Percentiles rank a stretch among this genome's conserved stretches.
phyloP scores from a whole-genome alignment of 1,140 invertebrate genomes.

The Aphidius ervi region DNA sequence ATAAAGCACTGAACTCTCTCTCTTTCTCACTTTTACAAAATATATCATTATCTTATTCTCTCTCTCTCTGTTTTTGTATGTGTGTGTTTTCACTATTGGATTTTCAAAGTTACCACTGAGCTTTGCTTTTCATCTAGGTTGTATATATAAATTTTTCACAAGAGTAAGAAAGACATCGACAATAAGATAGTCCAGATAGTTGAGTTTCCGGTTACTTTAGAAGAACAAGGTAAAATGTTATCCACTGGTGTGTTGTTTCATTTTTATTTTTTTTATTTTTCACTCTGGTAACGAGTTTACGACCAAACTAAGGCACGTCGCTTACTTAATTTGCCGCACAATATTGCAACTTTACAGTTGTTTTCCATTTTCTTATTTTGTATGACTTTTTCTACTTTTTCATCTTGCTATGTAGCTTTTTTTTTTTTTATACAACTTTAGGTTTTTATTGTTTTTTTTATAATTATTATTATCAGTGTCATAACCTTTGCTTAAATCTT shows the following conservation, averaged over 20 bases:
- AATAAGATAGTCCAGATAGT: too few relatives aligned
- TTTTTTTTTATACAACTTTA: not conserved
- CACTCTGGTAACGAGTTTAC: slow-evolving; percentile 11
- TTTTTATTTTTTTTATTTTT: not conserved
- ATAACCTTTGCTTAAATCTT: not conserved
- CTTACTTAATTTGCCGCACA: slow-evolving; percentile 20
- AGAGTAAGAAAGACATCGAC: too few relatives aligned
- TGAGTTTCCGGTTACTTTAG: not conserved
- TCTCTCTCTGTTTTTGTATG: too few relatives aligned
- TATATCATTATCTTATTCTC: too few relatives aligned
- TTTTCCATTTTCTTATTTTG: not conserved
- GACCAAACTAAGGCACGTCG: slow-evolving; percentile 7
- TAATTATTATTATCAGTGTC: not conserved
- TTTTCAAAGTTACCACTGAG: too few relatives aligned
- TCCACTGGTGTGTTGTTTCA: not conserved
- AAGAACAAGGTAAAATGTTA: too few relatives aligned
- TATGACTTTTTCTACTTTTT: slow-evolving; percentile 1
- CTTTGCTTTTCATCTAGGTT: too few relatives aligned
- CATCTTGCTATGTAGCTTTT: not conserved
- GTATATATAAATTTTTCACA: too few relatives aligned
- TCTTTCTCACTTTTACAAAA: not conserved
- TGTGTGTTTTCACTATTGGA: too few relatives aligned
- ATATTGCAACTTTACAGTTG: slow-evolving; percentile 19
- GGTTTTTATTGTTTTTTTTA: not conserved
- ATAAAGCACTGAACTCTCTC: slow-evolving; percentile 11